Conservation (phyloP, 2,113 vertebrate species). For the Platichthys flesus region DNA sequence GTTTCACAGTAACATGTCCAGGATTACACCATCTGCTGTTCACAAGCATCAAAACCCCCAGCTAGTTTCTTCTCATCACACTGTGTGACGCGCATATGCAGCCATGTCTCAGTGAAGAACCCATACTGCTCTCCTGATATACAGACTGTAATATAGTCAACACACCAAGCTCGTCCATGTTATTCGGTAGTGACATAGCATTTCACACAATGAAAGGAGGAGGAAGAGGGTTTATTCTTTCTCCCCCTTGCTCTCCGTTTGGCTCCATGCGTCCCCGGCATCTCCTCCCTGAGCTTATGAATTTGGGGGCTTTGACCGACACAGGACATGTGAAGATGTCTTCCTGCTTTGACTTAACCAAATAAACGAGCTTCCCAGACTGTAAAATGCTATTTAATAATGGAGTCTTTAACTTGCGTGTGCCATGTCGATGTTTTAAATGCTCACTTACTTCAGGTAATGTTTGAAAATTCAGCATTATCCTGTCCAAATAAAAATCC, state of each 20-base stretch:
- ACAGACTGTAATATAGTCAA: not conserved
- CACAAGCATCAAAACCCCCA: not conserved
- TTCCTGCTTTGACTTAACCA: not conserved
- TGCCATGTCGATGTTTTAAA: not conserved
- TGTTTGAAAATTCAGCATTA: constrained; percentile 1
- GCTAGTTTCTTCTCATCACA: not conserved
- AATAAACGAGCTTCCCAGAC: not conserved
- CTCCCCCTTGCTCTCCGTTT: too few relatives aligned
- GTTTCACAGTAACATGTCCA: not conserved
- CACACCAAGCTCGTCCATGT: too few relatives aligned
- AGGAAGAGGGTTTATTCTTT: too few relatives aligned
- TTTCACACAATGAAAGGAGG: not conserved
- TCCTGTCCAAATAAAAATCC: constrained; percentile 16
- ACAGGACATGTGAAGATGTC: not conserved
- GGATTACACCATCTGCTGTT: not conserved
- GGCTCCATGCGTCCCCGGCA: too few relatives aligned
- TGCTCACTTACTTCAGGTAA: not conserved
- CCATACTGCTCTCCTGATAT: not conserved
- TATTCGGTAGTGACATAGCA: not conserved
- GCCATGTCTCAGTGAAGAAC: not conserved
- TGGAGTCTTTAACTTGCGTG: not conserved
- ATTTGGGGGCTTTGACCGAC: not conserved
- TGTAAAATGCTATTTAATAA: not conserved
- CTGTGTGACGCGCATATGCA: not conserved
- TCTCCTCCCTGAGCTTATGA: not conserved